Conservation (phyloP, 2,888 invertebrate species). For the Podabrus alpinus region DNA sequence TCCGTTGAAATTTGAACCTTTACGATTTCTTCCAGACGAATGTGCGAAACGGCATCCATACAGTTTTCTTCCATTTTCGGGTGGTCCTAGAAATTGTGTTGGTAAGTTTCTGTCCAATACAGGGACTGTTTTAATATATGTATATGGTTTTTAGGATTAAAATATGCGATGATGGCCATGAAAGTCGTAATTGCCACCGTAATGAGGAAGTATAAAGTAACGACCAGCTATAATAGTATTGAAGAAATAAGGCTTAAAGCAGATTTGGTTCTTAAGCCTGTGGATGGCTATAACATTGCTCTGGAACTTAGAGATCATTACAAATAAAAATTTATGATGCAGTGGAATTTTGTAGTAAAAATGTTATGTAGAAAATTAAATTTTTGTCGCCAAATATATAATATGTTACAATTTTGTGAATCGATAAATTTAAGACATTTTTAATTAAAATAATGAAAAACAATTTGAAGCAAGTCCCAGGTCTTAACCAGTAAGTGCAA, state of each 20-base stretch:
- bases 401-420: too few relatives aligned
- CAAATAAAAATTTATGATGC: not conserved
- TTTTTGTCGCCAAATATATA: too few relatives aligned
- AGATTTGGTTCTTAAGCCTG: slow-evolving; percentile 41
- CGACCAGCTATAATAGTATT: slow-evolving; percentile 30
- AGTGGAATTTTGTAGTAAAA: too few relatives aligned
- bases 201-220: slow-evolving; percentile 28
- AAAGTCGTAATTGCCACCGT: not conserved
- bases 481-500: too few relatives aligned
- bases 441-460: too few relatives aligned
- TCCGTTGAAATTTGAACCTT: slow-evolving; percentile 14
- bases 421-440: too few relatives aligned
- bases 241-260: slow-evolving; percentile 40
- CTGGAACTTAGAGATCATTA: slow-evolving; percentile 6
- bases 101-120: slow-evolving; percentile 1
- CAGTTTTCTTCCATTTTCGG: slow-evolving; percentile 16
- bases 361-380: too few relatives aligned
- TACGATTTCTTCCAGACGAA: slow-evolving; percentile 16
- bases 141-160: not conserved
- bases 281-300: slow-evolving; percentile 6
- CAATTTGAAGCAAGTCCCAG: too few relatives aligned
- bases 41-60: slow-evolving; percentile 16
- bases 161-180: slow-evolving; percentile 2
- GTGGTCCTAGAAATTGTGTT: slow-evolving; percentile 18
- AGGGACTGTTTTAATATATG: not conserved